Percentiles rank a stretch among this genome's conserved stretches.
Evolutionary conservation across 92 coral and sea anemone genomes (phyloP).

Genomic region (Epizoanthus scotinus): DNA sequence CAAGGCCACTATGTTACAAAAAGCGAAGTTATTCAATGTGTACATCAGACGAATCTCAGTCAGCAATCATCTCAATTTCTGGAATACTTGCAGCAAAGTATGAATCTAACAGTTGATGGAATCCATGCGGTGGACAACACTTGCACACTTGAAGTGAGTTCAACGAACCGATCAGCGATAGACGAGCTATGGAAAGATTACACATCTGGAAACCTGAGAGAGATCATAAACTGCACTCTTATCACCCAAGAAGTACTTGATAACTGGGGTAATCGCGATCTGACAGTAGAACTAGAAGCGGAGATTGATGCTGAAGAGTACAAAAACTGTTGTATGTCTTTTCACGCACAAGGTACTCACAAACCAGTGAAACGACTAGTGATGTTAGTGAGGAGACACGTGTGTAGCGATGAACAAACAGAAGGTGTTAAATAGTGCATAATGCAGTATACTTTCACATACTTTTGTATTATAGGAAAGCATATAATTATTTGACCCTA

Average conservation of each 20-base stretch:
- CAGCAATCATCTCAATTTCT: neutral
- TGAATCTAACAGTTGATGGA: neutral
- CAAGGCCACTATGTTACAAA: neutral
- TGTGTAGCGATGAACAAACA: too few species aligned
- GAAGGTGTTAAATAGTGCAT: too few species aligned
- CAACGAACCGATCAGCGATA: neutral
- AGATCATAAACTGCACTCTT: neutral
- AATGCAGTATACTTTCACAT: too few species aligned
- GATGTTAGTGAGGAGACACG: too few species aligned
- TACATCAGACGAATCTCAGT: neutral
- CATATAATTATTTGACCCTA: too few species aligned
- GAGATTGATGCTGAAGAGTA: constrained; percentile 25
- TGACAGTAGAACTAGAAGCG: neutral
- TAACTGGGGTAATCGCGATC: neutral
- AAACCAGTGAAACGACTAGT: neutral
- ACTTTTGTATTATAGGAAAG: too few species aligned
- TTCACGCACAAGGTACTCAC: neutral
- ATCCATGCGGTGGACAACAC: neutral
- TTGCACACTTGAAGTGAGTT: constrained; percentile 3
- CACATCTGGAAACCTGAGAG: neutral
- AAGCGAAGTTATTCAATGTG: neutral
- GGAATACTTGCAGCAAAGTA: neutral
- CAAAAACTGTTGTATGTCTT: constrained; percentile 14
- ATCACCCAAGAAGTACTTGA: neutral
- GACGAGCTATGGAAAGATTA: constrained; percentile 9